Percentiles rank a stretch among this genome's conserved stretches.
Conservation (phyloP, 2,888 invertebrate genomes). For the Iselma pallidipennis region DNA sequence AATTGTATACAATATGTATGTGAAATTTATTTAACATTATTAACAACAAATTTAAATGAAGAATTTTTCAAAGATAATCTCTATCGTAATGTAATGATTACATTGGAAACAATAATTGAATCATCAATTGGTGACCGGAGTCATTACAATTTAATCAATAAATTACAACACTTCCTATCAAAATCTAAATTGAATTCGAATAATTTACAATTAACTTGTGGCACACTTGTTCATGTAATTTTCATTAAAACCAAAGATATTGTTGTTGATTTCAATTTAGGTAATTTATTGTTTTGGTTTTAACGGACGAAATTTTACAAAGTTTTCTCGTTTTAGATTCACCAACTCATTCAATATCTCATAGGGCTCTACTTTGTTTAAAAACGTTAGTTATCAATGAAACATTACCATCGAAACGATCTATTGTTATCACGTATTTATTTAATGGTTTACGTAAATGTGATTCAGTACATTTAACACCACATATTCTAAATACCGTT, state of each 20-base stretch:
- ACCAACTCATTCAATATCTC: not conserved
- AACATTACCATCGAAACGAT: slow-evolving; percentile 4
- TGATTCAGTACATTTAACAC: slow-evolving; percentile 6
- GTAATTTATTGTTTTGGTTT: not conserved
- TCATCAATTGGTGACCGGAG: not conserved
- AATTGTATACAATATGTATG: slow-evolving; percentile 10
- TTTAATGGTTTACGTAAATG: slow-evolving; percentile 19
- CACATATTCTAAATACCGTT: slow-evolving; percentile 3
- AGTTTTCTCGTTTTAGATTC: not conserved
- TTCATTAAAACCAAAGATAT: slow-evolving; percentile 8
- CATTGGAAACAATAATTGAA: slow-evolving; percentile 8
- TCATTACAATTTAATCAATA: not conserved
- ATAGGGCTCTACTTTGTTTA: slow-evolving; percentile 10
- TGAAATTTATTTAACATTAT: slow-evolving; percentile 17
- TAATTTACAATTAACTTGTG: slow-evolving; percentile 18
- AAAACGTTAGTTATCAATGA: slow-evolving; percentile 13
- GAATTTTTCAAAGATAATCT: slow-evolving; percentile 13
- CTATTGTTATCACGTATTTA: slow-evolving; percentile 8
- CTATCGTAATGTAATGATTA: slow-evolving; percentile 4
- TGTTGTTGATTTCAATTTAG: slow-evolving; percentile 9
- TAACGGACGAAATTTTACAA: not conserved
- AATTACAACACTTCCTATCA: slow-evolving; percentile 8
- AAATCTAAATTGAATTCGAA: slow-evolving; percentile 11
- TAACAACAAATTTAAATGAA: slow-evolving; percentile 13
- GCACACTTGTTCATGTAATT: slow-evolving; percentile 12